Base-by-base conservation (phyloP, 2,888 invertebrate species). In the Gymnoscelis rufifasciata region DNA sequence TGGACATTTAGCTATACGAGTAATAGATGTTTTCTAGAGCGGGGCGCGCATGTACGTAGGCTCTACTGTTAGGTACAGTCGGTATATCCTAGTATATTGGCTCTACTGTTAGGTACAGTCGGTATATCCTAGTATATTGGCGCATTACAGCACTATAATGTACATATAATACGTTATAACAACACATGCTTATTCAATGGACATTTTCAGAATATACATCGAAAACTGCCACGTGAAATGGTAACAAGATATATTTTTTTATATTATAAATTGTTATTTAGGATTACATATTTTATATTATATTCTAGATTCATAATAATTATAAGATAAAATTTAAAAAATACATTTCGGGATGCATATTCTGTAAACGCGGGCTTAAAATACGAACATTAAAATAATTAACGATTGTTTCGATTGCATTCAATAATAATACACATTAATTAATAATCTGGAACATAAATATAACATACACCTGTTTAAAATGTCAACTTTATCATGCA, bases 401-500 rank as follows among this genome's bases (percentile, higher is more conserved):
- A 54, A 56, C 43, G 41, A 50, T 38, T 43, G 47, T 47, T 52
- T 37, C 27, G 15, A 41, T 43, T 46, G 27, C 35, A 38, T 43
- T 43, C 23, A 52, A 43, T 29, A 43, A 33, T 35, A 29, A 28
- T 33, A 46, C 30, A 49, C 19, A 43, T 39, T 52, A 55, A 52
- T 26, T 38, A 48, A 50, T 47, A 56, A 51, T 33, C 42, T 39
- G 42, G 26, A 53, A 51, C 38, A 48, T 53, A 51, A 28, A 55
- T 54, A 54, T 52, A 52, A 56, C 52, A 56, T 60, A 63, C 62
- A 67, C 61, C 65, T 59, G 71, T 73, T 68, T 65, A 68, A 66
- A 72, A 76, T 67, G 59, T 71, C 62, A 76, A 74, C 69, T 59
- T 58, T 61, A 57, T 62, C 57, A 66, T 64, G 62, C 46, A 49